phyloP scores from a whole-genome alignment of 2,113 vertebrate genomes.

The Lampris megalopsis region DNA sequence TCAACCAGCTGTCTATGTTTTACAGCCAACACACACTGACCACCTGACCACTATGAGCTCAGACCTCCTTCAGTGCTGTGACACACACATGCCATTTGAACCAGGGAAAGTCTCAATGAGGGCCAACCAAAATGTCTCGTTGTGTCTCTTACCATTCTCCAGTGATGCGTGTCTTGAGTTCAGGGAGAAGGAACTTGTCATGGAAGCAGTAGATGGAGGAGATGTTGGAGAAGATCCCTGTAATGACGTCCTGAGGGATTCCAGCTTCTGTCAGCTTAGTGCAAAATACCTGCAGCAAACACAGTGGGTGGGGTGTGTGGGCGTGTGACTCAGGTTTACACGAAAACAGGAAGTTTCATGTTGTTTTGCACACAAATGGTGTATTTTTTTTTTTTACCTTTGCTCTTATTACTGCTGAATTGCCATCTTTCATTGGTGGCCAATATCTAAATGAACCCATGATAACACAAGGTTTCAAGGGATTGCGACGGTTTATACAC shows the following conservation, averaged over 20 bases:
- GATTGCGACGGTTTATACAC: too few relatives aligned
- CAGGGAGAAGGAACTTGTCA: constrained; percentile 94
- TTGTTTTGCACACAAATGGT: too few relatives aligned
- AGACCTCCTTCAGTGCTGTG: too few relatives aligned
- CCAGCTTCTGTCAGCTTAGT: constrained; percentile 90
- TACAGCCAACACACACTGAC: constrained; percentile 17
- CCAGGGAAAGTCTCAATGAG: background rate
- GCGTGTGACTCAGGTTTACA: background rate
- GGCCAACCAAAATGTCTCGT: background rate
- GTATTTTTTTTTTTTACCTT: too few relatives aligned
- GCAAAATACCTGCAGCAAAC: constrained; percentile 90
- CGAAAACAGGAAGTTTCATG: too few relatives aligned
- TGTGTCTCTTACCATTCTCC: constrained; percentile 89
- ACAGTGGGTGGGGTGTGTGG: background rate
- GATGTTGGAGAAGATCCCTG: constrained; percentile 98
- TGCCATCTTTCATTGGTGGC: too few relatives aligned
- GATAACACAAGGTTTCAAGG: too few relatives aligned
- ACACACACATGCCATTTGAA: background rate
- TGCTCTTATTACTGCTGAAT: too few relatives aligned
- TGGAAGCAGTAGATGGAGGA: constrained; percentile 98
- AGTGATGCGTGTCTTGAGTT: constrained; percentile 91
- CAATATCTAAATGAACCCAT: too few relatives aligned
- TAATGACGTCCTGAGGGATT: constrained; percentile 91
- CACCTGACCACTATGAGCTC: constrained; percentile 4
- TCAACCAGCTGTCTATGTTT: constrained; percentile 33